Conservation (phyloP, 2,797 vertebrate species). For the Syngnathus acus region DNA sequence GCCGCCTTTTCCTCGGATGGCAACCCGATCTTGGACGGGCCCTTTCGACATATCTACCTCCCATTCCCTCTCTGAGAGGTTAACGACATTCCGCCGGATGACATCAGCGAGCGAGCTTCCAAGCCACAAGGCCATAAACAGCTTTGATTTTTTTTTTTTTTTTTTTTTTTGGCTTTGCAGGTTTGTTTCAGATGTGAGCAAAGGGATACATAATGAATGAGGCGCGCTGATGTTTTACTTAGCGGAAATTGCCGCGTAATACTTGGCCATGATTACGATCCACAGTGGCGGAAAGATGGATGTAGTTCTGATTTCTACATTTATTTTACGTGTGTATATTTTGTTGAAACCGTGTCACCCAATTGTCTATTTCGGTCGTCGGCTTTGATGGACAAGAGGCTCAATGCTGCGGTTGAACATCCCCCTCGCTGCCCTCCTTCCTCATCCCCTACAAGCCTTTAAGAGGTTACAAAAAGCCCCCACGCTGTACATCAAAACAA, state of each 20-base stretch:
- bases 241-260: constrained; percentile 66
- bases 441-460: constrained; percentile 44
- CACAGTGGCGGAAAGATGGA: constrained; percentile 32
- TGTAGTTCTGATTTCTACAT: not conserved
- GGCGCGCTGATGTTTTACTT: constrained; percentile 68
- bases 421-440: not conserved
- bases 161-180: constrained; percentile 39
- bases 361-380: constrained; percentile 64
- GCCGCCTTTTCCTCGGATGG: constrained; percentile 38
- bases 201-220: constrained; percentile 73
- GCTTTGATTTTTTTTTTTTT: constrained; percentile 46
- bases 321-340: constrained; percentile 20
- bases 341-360: constrained; percentile 37
- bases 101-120: constrained; percentile 60
- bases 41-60: constrained; percentile 23
- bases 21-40: constrained; percentile 46
- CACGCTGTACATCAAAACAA: constrained; percentile 66
- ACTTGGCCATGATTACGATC: constrained; percentile 61
- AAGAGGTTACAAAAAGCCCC: constrained; percentile 62
- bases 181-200: constrained; percentile 69
- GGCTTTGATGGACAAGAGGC: constrained; percentile 68
- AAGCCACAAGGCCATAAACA: constrained; percentile 58
- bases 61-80: constrained; percentile 37
- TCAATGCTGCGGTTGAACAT: constrained; percentile 54
- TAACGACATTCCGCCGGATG: constrained; percentile 67